phyloP scores from a whole-genome alignment of 2,797 vertebrate genomes.

The Bryconaethiops microstoma region DNA sequence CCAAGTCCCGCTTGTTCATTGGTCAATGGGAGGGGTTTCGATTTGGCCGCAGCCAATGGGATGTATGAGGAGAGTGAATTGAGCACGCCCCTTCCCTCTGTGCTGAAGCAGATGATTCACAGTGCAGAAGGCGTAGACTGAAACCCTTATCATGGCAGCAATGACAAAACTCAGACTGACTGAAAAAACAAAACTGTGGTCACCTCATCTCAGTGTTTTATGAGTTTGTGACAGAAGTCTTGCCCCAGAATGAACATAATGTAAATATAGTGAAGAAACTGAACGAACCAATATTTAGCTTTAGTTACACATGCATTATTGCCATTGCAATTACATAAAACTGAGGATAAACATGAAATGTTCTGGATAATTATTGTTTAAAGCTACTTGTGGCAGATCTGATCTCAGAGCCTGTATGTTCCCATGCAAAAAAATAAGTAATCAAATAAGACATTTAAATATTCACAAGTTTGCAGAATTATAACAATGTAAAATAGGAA shows the following conservation, averaged over 20 bases:
- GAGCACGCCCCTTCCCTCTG: constrained; percentile 31
- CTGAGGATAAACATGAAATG: not conserved
- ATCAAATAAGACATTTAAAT: no score
- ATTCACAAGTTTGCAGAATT: no score
- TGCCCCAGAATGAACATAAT: not conserved
- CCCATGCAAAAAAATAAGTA: no score
- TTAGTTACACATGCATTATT: not conserved
- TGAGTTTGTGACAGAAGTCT: not conserved
- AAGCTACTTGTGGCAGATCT: not conserved
- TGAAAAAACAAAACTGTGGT: not conserved
- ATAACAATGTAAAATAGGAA: no score
- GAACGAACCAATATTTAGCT: no score
- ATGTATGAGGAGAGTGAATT: constrained; percentile 6
- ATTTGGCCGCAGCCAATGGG: constrained; percentile 18
- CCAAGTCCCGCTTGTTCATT: not conserved
- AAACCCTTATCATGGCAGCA: not conserved
- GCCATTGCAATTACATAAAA: not conserved
- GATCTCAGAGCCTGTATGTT: no score
- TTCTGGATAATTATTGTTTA: not conserved
- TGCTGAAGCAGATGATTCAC: constrained; percentile 4
- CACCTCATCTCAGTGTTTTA: not conserved
- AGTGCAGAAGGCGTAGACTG: constrained; percentile 3
- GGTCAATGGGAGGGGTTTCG: constrained; percentile 28
- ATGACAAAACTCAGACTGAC: not conserved
- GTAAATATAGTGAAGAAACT: not conserved